Evolutionary conservation across 2,797 vertebrate genomes (phyloP), one percentile per base, ranked within the genome.

Genomic region (Saxicola maurus): DNA sequence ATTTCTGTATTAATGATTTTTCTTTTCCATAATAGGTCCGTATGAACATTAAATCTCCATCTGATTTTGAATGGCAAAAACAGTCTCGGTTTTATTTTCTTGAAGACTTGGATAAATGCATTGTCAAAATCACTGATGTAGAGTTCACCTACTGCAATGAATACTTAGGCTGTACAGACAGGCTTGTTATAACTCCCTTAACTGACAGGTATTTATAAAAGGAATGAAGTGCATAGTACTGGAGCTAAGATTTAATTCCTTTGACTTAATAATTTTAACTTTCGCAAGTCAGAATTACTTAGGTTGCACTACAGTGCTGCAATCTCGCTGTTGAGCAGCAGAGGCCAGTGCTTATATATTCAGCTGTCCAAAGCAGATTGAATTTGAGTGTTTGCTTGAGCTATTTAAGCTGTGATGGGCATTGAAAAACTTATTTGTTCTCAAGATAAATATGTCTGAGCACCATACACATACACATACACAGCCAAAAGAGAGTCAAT

Each of bases 41-140:
- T 56, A 96, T 98, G 97, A 98, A 98, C 52, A 96, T 98, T 65
- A 96, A 97, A 16, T 98, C 97, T 10, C 83, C 97, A 0, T 94
- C 96, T 21, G 98, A 98, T 94, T 98, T 98, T 76, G 98, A 98
- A 94, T 98, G 98, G 98, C 97, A 98, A 90, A 98, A 98, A 71
- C 98, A 98, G 66, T 98, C 97, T 4, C 95, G 98, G 51, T 98
- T 98, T 94, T 98, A 98, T 96, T 98, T 98, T 92, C 73, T 97
- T 48, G 98, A 98, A 81, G 98, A 98, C 42, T 78, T 95, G 23
- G 98, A 98, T 96, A 96, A 96, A 82, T 98, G 98, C 51, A 33
- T 98, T 59, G 97, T 98, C 86, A 97, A 97, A 61, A 98, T 98
- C 94, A 98, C 98, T 35, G 98, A 98, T 43, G 97, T 98, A 56